Percentiles rank a stretch among this genome's conserved stretches.
phyloP scores from a whole-genome alignment of 2,888 invertebrate genomes.

The Napeogenes inachia region DNA sequence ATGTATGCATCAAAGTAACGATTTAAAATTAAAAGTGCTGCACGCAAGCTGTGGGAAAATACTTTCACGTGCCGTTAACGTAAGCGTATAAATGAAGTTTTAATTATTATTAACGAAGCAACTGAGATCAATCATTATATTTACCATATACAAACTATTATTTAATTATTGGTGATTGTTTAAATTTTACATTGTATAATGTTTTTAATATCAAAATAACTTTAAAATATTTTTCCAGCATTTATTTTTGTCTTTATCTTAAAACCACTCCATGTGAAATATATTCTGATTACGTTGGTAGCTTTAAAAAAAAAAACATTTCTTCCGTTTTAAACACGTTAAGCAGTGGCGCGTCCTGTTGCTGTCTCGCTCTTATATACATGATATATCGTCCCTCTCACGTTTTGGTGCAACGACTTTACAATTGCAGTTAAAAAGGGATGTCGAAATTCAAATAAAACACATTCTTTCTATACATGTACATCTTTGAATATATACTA shows the following conservation, averaged over 20 bases:
- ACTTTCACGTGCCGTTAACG: conserved; percentile 20
- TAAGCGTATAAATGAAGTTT: background rate
- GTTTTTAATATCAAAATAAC: too few relatives aligned
- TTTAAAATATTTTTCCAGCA: background rate
- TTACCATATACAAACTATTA: too few relatives aligned
- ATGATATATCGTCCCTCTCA: conserved; percentile 17
- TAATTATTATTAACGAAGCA: too few relatives aligned
- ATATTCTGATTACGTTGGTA: conserved; percentile 2
- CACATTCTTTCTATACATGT: too few relatives aligned
- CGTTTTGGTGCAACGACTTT: conserved; percentile 15
- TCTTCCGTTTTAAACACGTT: conserved; percentile 24
- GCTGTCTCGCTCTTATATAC: conserved; percentile 18
- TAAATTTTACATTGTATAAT: too few relatives aligned
- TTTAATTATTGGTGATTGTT: too few relatives aligned
- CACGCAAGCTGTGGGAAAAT: conserved; percentile 12
- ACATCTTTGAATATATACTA: too few relatives aligned
- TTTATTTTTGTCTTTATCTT: background rate
- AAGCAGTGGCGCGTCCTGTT: conserved; percentile 27
- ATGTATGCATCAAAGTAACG: background rate
- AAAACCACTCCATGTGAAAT: background rate
- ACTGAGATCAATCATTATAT: too few relatives aligned
- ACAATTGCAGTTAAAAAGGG: conserved; percentile 21
- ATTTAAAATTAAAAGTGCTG: conserved; percentile 8
- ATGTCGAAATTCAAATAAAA: conserved; percentile 14
- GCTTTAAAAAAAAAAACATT: conserved; percentile 27